Base-by-base conservation (phyloP, 23 tunicate genomes). In the Ascidia mentula region DNA sequence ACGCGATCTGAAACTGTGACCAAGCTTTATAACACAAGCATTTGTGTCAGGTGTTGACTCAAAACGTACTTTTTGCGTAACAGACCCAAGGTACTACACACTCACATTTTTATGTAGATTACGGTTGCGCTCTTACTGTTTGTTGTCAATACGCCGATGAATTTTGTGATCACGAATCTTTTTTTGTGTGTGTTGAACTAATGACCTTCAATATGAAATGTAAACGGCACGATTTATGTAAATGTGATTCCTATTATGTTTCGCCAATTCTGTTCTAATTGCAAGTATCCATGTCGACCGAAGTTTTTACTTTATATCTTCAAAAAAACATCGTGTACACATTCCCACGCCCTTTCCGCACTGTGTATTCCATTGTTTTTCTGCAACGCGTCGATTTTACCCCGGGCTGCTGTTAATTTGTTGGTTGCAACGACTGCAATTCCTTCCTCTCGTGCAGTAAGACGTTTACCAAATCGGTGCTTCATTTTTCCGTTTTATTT, bases 331-430 rank as follows among this genome's bases (percentile, higher is more conserved):
- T 28, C 65, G 65, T 53, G 65, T 53, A 53, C 65, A 53, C 65
- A 53, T 53, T 53, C 65, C 65, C 65, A 53, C 13, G 65, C 65
- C 65, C 65, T 20, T 53, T 53, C 13, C 65, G 65, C 65, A 53
- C 65, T 53, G 65, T 53, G 65, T 53, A 53, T 53, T 53, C n/a
- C 22, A 53, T 53, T 53, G 22, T 53, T 9, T 9, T 42, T 42
- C 15, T 42, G 53, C 53, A 15, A n/a, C 15, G 12, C 53, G 53
- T 53, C 65, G 65, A 53, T 53, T 53, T 53, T 53, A 53, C 24
- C 65, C 13, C 65, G 28, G 65, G 13, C 65, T 53, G 7, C 13
- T 9, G 65, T 9, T 28, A 28, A 20, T 53, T 28, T 53, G 1
- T 53, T 53, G 65, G 65, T 53, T 53, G 65, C 65, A 9, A 9